These are phyloP conservation scores for Chymomyza amoena DNA, from an alignment of 2,888 invertebrate species.

Conservation along the genomic window DNA sequence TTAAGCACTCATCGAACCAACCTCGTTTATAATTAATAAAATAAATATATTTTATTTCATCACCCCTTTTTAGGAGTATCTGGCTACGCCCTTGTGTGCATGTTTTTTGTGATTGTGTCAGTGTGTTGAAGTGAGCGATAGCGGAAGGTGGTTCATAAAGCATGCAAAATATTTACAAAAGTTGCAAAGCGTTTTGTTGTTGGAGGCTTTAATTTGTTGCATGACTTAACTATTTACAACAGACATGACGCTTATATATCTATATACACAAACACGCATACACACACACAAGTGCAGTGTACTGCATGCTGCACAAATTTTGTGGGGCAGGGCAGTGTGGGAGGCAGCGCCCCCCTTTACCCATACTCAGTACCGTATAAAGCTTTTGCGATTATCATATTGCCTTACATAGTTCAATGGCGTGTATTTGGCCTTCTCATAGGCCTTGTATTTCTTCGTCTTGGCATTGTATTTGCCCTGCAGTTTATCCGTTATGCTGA, in stretches of 20 bases:
- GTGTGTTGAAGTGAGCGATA: conserved; percentile 9
- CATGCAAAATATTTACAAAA: conserved; percentile 31
- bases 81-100: conserved; percentile 13
- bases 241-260: conserved; percentile 41
- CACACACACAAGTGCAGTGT: neutral
- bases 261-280: neutral
- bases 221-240: conserved; percentile 32
- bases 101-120: conserved; percentile 2
- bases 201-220: conserved; percentile 58
- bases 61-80: too few relatives aligned
- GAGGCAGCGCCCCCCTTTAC: neutral
- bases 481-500: conserved; percentile 65
- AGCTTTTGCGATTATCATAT: conserved; percentile 61
- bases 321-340: neutral
- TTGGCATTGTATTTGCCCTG: conserved; percentile 78
- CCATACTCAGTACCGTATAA: conserved; percentile 56
- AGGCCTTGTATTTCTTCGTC: conserved; percentile 77
- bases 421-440: conserved; percentile 76
- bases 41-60: too few relatives aligned
- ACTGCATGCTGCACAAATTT: neutral
- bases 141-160: neutral
- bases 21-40: too few relatives aligned
- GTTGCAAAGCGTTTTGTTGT: conserved; percentile 33
- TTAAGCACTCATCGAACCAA: too few relatives aligned
- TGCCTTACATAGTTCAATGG: conserved; percentile 77